Base-by-base conservation (phyloP, 1,140 invertebrate species). In the Adelges cooleyi region DNA sequence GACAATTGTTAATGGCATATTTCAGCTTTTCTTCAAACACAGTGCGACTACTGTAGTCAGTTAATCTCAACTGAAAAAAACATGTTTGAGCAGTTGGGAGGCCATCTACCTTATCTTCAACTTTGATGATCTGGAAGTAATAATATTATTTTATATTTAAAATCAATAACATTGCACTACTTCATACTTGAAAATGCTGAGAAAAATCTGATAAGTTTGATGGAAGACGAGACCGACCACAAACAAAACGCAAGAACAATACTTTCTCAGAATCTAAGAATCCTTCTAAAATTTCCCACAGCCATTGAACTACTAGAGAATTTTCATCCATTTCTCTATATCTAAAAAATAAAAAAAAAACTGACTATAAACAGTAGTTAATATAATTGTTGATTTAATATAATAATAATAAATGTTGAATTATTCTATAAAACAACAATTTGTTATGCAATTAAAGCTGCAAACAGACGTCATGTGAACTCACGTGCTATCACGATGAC, bases 1-100 rank as follows among this genome's bases (percentile, higher is more conserved):
- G 78, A 69, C 84, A 86, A 71, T 85, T 82, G 71, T 82, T 81
- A 59, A 86, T 85, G 20, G 83, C 83, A 72, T 85, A 85, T 17
- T 82, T 75, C 9, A 86, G 74, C 54, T 79, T 76, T 70, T 85
- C 83, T 3, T 80, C 79, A 76, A 86, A 79, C 3, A 82, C 75
- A 68, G 83, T 80, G 69, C 76, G 71, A 68, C 77, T 80, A 27
- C 78, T 80, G 72, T 85, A 86, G 2, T 77, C 76, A 8, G 84
- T 84, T n/a, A 86, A 74, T 1, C 83, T 75, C n/a, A 86, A 72
- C 73, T 85, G 84, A 72, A 85, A 85, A 74, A 86, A 86, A 70
- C 84, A 85, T 0, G 83, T 86, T 72, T 85, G 83, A 18, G 83
- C 80, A 13, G 82, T 84, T 10, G 83, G 83, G 27, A 85, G 72